phyloP scores from a whole-genome alignment of 2,888 invertebrate species.

The Zygothrica quintamaculata region DNA sequence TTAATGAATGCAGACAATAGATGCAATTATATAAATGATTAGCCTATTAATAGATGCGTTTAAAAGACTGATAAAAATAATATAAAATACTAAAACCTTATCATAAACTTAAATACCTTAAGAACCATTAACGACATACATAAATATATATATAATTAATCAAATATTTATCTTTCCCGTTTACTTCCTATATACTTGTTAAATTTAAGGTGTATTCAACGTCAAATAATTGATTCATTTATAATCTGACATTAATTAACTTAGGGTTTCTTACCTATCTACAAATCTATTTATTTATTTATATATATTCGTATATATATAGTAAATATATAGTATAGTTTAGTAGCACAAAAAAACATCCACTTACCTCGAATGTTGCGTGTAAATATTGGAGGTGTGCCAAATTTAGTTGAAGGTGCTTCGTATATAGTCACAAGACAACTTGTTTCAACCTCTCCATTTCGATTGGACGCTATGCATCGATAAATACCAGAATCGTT shows the following conservation, averaged over 20 bases:
- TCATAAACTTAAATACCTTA: slow-evolving; percentile 26
- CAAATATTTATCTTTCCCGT: too few relatives aligned
- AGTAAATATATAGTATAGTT: too few relatives aligned
- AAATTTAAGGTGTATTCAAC: slow-evolving; percentile 18
- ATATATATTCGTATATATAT: neutral
- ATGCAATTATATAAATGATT: slow-evolving; percentile 71
- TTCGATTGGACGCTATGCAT: slow-evolving; percentile 90
- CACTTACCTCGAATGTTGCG: slow-evolving; percentile 84
- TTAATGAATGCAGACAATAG: slow-evolving; percentile 54
- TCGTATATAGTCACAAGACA: slow-evolving; percentile 84
- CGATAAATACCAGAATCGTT: slow-evolving; percentile 92
- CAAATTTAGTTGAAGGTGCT: slow-evolving; percentile 81
- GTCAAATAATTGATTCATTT: slow-evolving; percentile 44
- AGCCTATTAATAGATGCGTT: slow-evolving; percentile 51
- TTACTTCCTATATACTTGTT: slow-evolving; percentile 47
- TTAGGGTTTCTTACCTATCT: neutral
- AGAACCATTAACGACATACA: too few relatives aligned
- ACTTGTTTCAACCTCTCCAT: slow-evolving; percentile 84
- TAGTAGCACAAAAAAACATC: slow-evolving; percentile 53
- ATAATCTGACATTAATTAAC: slow-evolving; percentile 57
- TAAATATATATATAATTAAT: too few relatives aligned
- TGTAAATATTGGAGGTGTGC: slow-evolving; percentile 84
- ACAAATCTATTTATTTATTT: too few relatives aligned
- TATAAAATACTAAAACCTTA: slow-evolving; percentile 34
- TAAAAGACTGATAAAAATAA: slow-evolving; percentile 42